Evolutionary conservation across 2,113 vertebrate genomes (phyloP).

Genomic region (Pelmatolapia mariae): DNA sequence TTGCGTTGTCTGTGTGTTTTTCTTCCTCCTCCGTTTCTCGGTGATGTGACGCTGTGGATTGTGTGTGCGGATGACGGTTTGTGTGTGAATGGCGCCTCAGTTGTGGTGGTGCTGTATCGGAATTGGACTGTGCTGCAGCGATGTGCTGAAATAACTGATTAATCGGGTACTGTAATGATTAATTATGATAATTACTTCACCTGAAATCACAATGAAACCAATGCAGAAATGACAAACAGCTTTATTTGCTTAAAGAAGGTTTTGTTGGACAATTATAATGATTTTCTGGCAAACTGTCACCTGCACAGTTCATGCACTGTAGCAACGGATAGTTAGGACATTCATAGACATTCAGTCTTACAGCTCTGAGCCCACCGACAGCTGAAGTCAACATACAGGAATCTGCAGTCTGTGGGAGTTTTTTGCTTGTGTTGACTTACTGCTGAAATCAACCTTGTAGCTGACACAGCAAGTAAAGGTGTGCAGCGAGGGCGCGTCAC

Average conservation of each 20-base stretch:
- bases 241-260: background rate
- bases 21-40: accelerated
- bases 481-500: background rate
- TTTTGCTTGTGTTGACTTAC: background rate
- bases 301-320: background rate
- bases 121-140: background rate
- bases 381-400: background rate
- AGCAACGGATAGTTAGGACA: background rate
- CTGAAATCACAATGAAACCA: background rate
- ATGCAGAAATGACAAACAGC: background rate
- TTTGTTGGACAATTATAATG: background rate
- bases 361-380: background rate
- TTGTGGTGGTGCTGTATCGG: accelerated
- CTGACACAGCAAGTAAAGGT: background rate
- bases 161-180: accelerated
- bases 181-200: background rate
- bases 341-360: background rate
- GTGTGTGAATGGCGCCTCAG: background rate
- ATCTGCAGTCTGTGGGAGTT: background rate
- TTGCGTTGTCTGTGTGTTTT: background rate
- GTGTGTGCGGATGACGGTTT: background rate
- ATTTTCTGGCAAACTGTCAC: background rate
- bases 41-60: background rate
- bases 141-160: background rate
- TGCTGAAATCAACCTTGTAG: background rate